Conservation (phyloP, 2,113 vertebrate genomes). For the Sclerurus mexicanus region DNA sequence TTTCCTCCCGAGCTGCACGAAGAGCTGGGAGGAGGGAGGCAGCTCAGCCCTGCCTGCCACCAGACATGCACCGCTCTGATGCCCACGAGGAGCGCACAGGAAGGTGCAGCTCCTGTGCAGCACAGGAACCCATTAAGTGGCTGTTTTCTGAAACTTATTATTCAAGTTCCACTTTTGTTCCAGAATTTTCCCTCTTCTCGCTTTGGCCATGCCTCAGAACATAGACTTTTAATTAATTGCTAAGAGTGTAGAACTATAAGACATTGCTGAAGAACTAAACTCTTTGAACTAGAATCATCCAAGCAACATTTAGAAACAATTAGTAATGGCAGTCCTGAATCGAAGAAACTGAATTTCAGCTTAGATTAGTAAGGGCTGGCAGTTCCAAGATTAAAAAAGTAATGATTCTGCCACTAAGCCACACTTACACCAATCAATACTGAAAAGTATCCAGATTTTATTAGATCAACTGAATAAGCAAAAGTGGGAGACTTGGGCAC, state of each 20-base stretch:
- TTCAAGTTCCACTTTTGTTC: neutral
- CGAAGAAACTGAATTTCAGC: constrained; percentile 51
- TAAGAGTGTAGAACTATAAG: neutral
- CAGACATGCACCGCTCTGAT: neutral
- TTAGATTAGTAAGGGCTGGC: constrained; percentile 66
- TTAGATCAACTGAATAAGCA: constrained; percentile 53
- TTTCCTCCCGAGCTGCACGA: constrained; percentile 70
- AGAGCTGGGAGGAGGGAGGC: constrained; percentile 29
- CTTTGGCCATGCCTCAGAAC: neutral
- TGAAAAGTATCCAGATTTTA: constrained; percentile 62
- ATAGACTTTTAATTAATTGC: constrained; percentile 8
- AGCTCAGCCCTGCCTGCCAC: neutral
- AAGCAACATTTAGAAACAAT: constrained; percentile 69
- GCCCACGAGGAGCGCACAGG: neutral
- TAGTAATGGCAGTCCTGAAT: constrained; percentile 72
- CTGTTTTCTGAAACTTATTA: neutral
- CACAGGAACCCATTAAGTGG: neutral
- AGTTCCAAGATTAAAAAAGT: constrained; percentile 75
- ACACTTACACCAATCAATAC: constrained; percentile 68
- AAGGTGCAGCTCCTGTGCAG: constrained; percentile 13
- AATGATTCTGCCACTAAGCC: constrained; percentile 73
- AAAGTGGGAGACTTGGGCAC: neutral
- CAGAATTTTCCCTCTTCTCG: neutral
- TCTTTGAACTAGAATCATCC: constrained; percentile 43
- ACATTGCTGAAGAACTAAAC: constrained; percentile 39